A percentile compares a stretch with the other conserved stretches of the same genome.
Conservation (phyloP, 2,888 invertebrate genomes). For the Carabus problematicus region DNA sequence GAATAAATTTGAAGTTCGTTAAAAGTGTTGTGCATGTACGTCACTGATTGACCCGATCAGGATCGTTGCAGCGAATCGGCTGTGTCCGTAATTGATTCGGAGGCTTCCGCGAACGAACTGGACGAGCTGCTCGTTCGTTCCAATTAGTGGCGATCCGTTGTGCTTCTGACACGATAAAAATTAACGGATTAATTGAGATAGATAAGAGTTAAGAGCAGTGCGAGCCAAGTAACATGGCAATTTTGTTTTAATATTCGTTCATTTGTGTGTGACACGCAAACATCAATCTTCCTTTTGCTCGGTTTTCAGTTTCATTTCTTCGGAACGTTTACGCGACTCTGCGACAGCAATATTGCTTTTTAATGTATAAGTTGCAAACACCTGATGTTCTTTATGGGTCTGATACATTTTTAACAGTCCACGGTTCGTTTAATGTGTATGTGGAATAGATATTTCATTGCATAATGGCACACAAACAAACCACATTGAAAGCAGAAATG, state of each 20-base stretch:
- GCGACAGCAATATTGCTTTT: slow-evolving; percentile 19
- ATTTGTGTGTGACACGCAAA: slow-evolving; percentile 28
- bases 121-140: not conserved
- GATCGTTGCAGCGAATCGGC: slow-evolving; percentile 23
- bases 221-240: slow-evolving; percentile 26
- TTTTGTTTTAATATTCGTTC: slow-evolving; percentile 38
- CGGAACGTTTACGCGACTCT: slow-evolving; percentile 17
- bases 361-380: slow-evolving; percentile 23
- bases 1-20: slow-evolving; percentile 32
- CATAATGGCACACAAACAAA: no score
- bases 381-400: slow-evolving; percentile 26
- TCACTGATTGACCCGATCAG: slow-evolving; percentile 7
- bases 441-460: no score
- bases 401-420: no score
- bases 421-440: no score
- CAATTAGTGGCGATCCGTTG: slow-evolving; percentile 41
- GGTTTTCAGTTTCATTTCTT: slow-evolving; percentile 21
- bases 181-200: slow-evolving; percentile 41
- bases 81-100: slow-evolving; percentile 37
- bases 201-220: slow-evolving; percentile 35
- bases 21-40: slow-evolving; percentile 21
- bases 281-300: slow-evolving; percentile 25
- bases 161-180: slow-evolving; percentile 40
- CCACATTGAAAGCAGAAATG: no score
- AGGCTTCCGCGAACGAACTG: slow-evolving; percentile 24